Evolutionary conservation across 2,113 vertebrate genomes (phyloP).

Genomic region (Nothocercus julius): DNA sequence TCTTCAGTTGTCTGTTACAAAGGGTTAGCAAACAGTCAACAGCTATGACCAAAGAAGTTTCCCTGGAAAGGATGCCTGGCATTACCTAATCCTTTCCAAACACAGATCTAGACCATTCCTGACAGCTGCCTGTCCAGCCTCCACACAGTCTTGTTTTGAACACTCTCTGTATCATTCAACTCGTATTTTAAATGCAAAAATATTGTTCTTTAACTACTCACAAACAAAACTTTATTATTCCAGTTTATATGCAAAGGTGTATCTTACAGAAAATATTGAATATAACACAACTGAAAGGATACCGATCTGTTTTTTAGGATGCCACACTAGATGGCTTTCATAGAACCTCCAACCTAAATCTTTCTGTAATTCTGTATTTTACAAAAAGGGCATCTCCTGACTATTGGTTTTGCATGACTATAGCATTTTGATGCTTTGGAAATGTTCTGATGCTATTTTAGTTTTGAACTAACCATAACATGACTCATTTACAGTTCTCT

Average conservation of each 20-base stretch:
- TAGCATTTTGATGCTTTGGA: conserved; percentile 1
- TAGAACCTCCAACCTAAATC: background rate
- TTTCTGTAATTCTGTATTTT: background rate
- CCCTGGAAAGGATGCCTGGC: background rate
- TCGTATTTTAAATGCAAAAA: background rate
- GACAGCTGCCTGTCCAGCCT: background rate
- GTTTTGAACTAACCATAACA: conserved; percentile 29
- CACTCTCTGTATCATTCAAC: background rate
- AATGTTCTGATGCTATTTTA: conserved; percentile 55
- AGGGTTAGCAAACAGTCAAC: background rate
- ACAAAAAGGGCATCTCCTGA: background rate
- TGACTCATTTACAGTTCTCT: conserved; percentile 59
- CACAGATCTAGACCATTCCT: background rate
- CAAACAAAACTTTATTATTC: background rate
- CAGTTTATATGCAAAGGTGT: background rate
- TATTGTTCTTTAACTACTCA: background rate
- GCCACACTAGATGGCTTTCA: background rate
- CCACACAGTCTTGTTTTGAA: background rate
- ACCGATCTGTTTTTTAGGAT: background rate
- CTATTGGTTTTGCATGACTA: conserved; percentile 12
- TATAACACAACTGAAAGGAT: background rate
- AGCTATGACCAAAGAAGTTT: background rate
- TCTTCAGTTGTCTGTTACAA: background rate
- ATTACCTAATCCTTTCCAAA: background rate
- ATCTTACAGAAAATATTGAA: background rate